phyloP scores from a whole-genome alignment of 1,140 invertebrate species.

The Drosophila seguyi region DNA sequence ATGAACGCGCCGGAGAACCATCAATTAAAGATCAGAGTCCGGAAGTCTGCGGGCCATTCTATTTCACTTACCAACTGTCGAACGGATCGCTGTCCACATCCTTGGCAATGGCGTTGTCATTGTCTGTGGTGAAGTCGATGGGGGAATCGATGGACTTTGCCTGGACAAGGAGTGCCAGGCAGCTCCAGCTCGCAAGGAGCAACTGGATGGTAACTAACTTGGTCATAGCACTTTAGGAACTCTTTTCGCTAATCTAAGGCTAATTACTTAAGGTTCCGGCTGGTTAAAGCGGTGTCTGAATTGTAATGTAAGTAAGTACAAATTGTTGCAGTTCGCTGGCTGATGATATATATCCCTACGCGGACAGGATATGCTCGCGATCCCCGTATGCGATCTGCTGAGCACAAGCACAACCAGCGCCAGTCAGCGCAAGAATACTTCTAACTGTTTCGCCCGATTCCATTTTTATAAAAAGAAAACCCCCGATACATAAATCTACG shows the following conservation, averaged over 20 bases:
- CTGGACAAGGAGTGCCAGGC: slow-evolving; percentile 30
- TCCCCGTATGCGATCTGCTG: slow-evolving; percentile 38
- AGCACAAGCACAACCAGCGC: slow-evolving; percentile 71
- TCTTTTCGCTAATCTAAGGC: slow-evolving; percentile 1
- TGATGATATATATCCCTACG: slow-evolving; percentile 21
- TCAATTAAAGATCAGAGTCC: slow-evolving; percentile 20
- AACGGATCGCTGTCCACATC: slow-evolving; percentile 42
- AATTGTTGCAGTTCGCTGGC: slow-evolving; percentile 34
- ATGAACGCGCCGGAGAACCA: slow-evolving; percentile 4
- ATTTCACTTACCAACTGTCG: slow-evolving; percentile 63
- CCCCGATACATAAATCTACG: slow-evolving; percentile 44
- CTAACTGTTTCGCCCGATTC: slow-evolving; percentile 68
- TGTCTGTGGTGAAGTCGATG: slow-evolving; percentile 34
- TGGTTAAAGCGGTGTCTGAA: slow-evolving; percentile 1
- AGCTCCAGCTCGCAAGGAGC: slow-evolving; percentile 38
- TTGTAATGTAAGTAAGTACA: slow-evolving; percentile 19
- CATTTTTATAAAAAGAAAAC: slow-evolving; percentile 74
- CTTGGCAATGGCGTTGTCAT: slow-evolving; percentile 39
- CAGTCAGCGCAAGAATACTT: slow-evolving; percentile 79
- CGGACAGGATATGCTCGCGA: slow-evolving; percentile 35
- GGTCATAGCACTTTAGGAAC: slow-evolving; percentile 32
- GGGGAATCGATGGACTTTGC: slow-evolving; percentile 30
- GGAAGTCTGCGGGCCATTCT: slow-evolving; percentile 17
- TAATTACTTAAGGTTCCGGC: slow-evolving; percentile 3
- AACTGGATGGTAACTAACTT: slow-evolving; percentile 21